A percentile compares a stretch with the other conserved stretches of the same genome.
Evolutionary conservation across 1,140 invertebrate species (phyloP).

Genomic region (Orussus abietinus): DNA sequence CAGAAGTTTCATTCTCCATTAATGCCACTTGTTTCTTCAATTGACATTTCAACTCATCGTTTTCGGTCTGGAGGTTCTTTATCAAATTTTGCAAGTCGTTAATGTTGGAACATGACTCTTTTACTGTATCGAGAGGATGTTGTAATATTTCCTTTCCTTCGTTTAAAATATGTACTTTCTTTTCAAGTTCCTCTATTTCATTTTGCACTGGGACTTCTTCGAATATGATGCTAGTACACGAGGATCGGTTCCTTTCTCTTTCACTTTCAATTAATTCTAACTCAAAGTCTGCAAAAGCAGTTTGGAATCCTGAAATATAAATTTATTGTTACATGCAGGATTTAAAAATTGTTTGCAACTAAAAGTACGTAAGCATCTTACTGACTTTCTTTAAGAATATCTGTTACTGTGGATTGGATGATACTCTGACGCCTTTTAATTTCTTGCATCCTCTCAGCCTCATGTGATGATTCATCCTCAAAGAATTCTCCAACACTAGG

Average conservation of each 20-base stretch:
- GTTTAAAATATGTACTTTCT: slow-evolving; percentile 5
- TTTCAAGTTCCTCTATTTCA: slow-evolving; percentile 8
- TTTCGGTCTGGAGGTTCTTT: slow-evolving; percentile 4
- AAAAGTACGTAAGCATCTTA: slow-evolving; percentile 7
- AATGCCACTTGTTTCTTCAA: slow-evolving; percentile 8
- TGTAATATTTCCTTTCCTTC: slow-evolving; percentile 3
- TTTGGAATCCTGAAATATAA: slow-evolving; percentile 23
- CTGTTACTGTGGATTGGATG: slow-evolving; percentile 17
- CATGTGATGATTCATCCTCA: slow-evolving; percentile 12
- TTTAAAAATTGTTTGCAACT: too few relatives aligned
- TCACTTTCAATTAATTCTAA: slow-evolving; percentile 28
- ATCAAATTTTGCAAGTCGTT: background rate
- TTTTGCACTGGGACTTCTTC: too few relatives aligned
- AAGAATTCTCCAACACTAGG: slow-evolving; percentile 33
- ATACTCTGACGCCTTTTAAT: slow-evolving; percentile 22
- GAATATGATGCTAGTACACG: slow-evolving; percentile 3
- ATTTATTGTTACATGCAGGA: slow-evolving; percentile 1
- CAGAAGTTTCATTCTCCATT: background rate
- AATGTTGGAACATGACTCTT: background rate
- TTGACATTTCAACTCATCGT: slow-evolving; percentile 5
- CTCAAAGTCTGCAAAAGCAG: slow-evolving; percentile 34
- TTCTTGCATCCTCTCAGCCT: slow-evolving; percentile 8
- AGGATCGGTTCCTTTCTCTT: slow-evolving; percentile 16
- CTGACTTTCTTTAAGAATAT: slow-evolving; percentile 7
- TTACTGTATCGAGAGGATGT: slow-evolving; percentile 8